phyloP scores from a whole-genome alignment of 2,888 invertebrate species.

The Rotaria socialis region DNA sequence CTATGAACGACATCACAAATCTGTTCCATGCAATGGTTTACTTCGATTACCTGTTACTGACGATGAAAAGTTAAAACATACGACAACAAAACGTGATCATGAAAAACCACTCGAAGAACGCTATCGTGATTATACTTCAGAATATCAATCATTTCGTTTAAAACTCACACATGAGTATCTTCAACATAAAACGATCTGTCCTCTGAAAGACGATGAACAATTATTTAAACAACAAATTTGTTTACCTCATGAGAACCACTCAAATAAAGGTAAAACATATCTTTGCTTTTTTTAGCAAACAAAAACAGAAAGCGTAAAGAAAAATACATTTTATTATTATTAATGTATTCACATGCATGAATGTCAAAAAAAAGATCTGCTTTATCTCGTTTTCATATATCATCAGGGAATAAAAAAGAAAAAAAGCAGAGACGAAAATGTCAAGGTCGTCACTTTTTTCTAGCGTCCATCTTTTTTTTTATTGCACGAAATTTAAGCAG shows the following conservation, averaged over 20 bases:
- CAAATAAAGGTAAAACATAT: background rate
- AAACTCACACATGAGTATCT: background rate
- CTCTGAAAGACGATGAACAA: background rate
- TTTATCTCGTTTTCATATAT: background rate
- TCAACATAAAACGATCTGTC: background rate
- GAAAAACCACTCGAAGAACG: background rate
- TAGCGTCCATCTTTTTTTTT: background rate
- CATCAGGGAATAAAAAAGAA: background rate
- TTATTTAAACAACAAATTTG: background rate
- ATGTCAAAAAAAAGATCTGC: background rate
- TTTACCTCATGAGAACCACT: background rate
- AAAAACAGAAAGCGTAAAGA: background rate
- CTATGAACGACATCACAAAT: background rate
- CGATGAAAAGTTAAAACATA: conserved; percentile 31
- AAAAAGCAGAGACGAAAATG: background rate
- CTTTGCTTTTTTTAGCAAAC: background rate
- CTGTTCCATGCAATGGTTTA: background rate
- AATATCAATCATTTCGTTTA: background rate
- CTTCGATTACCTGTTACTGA: background rate
- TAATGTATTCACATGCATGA: background rate
- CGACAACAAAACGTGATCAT: background rate
- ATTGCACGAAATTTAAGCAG: background rate
- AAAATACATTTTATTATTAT: background rate
- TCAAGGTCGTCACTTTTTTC: background rate
- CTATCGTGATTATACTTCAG: background rate